Evolutionary conservation across 2,113 vertebrate species (phyloP).

Genomic region (Ploceus nigricollis): DNA sequence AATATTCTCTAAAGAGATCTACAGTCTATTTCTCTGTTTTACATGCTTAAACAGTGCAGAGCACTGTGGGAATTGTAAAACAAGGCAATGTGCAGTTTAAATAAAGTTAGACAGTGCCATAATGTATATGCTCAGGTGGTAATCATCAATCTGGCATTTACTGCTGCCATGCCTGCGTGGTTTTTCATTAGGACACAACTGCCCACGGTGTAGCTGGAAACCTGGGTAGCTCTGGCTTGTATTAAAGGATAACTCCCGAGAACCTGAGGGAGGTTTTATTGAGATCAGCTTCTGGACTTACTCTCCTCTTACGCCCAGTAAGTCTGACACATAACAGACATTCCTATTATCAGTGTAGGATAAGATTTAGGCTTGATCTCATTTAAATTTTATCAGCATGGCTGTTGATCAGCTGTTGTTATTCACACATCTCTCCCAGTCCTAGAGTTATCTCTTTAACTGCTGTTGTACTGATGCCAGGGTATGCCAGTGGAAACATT

Average conservation of each 20-base stretch:
- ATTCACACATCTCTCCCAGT: constrained; percentile 35
- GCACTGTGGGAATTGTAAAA: neutral
- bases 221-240: neutral
- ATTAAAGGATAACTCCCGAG: neutral
- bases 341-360: neutral
- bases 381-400: constrained; percentile 58
- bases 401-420: constrained; percentile 55
- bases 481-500: constrained; percentile 38
- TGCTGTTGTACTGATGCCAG: constrained; percentile 45
- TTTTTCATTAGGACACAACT: neutral
- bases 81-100: neutral
- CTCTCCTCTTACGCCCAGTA: neutral
- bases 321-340: constrained; percentile 27
- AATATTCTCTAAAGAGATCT: neutral
- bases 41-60: neutral
- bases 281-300: neutral
- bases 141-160: neutral
- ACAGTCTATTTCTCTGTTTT: neutral
- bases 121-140: neutral
- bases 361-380: constrained; percentile 49
- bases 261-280: neutral
- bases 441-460: constrained; percentile 51
- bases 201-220: neutral
- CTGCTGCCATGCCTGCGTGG: neutral
- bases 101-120: neutral